Evolutionary conservation across 2,113 vertebrate species (phyloP).

Genomic region (Aleadryas rufinucha): DNA sequence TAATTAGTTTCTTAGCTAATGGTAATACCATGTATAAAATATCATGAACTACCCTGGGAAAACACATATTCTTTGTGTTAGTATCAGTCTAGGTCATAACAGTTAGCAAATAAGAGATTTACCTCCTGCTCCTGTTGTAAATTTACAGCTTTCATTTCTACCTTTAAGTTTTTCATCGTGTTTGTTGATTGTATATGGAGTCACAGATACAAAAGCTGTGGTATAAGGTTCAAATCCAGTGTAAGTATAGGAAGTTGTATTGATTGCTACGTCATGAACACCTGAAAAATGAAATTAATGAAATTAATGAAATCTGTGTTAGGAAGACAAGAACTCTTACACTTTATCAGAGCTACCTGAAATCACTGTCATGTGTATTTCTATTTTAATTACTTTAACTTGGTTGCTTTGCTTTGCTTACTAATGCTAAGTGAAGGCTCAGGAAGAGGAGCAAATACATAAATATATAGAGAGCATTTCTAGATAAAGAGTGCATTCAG

Average conservation of each 20-base stretch:
- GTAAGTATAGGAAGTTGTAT: fast-evolving
- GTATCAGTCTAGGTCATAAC: background rate
- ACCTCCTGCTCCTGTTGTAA: background rate
- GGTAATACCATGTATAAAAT: background rate
- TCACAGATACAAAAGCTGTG: fast-evolving
- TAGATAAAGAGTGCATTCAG: background rate
- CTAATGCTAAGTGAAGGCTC: background rate
- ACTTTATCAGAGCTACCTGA: background rate
- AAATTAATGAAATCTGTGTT: background rate
- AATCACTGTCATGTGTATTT: background rate
- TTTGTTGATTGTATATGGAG: fast-evolving
- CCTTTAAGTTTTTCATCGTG: fast-evolving
- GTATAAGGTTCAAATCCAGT: fast-evolving
- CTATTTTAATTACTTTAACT: background rate
- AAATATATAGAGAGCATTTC: background rate
- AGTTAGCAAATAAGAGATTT: background rate
- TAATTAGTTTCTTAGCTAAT: background rate
- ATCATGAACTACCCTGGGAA: background rate
- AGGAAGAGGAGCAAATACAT: background rate
- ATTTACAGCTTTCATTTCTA: fast-evolving
- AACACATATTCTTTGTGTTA: background rate
- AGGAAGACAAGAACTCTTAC: background rate
- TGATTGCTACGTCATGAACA: fast-evolving
- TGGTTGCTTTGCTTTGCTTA: background rate
- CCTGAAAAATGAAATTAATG: background rate